Percentiles rank a stretch among this genome's conserved stretches.
These are phyloP conservation scores for fruit fly (Drosophila melanogaster) DNA, from an alignment of 1,140 invertebrate genomes.

Conservation along the genomic window Release_6_plus_ISO1_MT NT_033779.5:15735501-15736000, in stretches of 20 bases:
- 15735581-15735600: conserved; percentile 77
- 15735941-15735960: conserved; percentile 53
- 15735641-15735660: conserved; percentile 51
- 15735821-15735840: conserved; percentile 51
- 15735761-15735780: conserved; percentile 33
- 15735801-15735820: conserved; percentile 53
- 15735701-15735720: conserved; percentile 48
- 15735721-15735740: conserved; percentile 79
- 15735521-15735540: conserved; percentile 58
- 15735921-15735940: conserved; percentile 71
- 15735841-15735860: conserved; percentile 49
- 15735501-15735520: conserved; percentile 31
- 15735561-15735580: conserved; percentile 77
- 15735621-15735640: conserved; percentile 49
- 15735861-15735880: conserved; percentile 8
- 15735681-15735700: conserved; percentile 50
- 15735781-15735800: conserved; percentile 58
- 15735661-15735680: conserved; percentile 44
- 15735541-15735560: conserved; percentile 12
- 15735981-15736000: conserved; percentile 55
- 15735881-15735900: neutral
- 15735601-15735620: conserved; percentile 28
- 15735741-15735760: conserved; percentile 60
- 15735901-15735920: conserved; percentile 1
- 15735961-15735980: conserved; percentile 70